These are phyloP conservation scores for Muraenolepis orangiensis DNA, from an alignment of 2,797 vertebrate species.

Conservation along the genomic window DNA sequence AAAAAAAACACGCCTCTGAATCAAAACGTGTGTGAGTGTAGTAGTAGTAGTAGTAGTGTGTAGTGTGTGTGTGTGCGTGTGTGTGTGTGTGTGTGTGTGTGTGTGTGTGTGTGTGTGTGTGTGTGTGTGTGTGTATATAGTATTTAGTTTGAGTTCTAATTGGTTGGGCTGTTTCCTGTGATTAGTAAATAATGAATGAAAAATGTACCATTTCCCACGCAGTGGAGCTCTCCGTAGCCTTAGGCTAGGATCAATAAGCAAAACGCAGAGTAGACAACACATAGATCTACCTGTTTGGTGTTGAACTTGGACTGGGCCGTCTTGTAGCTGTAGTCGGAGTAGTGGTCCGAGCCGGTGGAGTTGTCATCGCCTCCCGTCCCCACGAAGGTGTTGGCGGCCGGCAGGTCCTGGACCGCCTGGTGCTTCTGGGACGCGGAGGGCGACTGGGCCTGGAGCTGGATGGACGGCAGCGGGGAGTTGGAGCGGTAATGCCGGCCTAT, in stretches of 20 bases:
- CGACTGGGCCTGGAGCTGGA: conserved; percentile 97
- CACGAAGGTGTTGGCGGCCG: conserved; percentile 97
- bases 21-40: neutral
- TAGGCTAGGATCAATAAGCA: neutral
- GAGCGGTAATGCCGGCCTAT: conserved; percentile 97
- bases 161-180: neutral
- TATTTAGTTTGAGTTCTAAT: neutral
- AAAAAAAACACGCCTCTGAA: neutral
- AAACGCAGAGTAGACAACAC: neutral
- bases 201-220: neutral
- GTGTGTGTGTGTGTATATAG: neutral
- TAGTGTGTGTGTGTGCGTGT: no score
- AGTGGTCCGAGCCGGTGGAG: conserved; percentile 98
- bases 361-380: conserved; percentile 96
- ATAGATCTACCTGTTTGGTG: conserved; percentile 94
- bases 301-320: conserved; percentile 95
- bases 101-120: neutral
- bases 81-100: neutral
- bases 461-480: conserved; percentile 96
- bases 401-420: conserved; percentile 98
- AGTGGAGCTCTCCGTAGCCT: neutral
- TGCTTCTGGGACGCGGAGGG: conserved; percentile 99
- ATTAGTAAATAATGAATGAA: neutral
- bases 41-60: no score
- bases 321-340: conserved; percentile 99